phyloP scores from a whole-genome alignment of 2,113 vertebrate genomes.

The Brevimyrus niger region DNA sequence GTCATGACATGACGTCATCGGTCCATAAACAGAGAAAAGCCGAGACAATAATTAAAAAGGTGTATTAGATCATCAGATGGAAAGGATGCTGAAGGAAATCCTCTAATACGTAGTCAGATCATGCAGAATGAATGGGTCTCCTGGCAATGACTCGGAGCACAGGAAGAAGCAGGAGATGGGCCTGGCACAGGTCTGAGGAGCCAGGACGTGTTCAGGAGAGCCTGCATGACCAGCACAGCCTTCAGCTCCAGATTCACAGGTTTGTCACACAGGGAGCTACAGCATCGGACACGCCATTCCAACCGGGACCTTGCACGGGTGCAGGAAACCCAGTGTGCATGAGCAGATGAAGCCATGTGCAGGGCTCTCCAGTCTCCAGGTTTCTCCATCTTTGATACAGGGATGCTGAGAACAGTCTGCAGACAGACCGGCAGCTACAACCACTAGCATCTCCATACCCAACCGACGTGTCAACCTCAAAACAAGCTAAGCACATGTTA shows the following conservation, averaged over 20 bases:
- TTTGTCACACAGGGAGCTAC: conserved; percentile 28
- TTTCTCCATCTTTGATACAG: neutral
- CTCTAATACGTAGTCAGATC: neutral
- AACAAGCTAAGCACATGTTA: neutral
- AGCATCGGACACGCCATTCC: conserved; percentile 13
- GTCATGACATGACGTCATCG: neutral
- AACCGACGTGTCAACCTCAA: neutral
- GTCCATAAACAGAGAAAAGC: neutral
- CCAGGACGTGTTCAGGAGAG: conserved; percentile 33
- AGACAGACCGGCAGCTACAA: neutral
- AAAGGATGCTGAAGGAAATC: neutral
- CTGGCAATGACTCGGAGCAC: neutral
- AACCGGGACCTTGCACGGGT: neutral
- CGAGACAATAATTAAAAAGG: neutral
- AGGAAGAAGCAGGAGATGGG: neutral
- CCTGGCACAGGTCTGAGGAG: neutral
- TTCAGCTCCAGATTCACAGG: conserved; percentile 24
- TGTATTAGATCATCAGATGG: neutral
- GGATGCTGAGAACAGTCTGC: neutral
- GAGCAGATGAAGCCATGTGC: neutral
- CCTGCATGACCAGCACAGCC: conserved; percentile 34
- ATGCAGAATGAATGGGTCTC: neutral
- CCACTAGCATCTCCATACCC: neutral
- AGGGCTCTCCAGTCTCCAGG: neutral
- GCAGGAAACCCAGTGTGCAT: neutral